Percentiles rank a stretch among this genome's conserved stretches.
phyloP scores from a whole-genome alignment of 2,113 vertebrate genomes.

The Myrmecobius fasciatus region DNA sequence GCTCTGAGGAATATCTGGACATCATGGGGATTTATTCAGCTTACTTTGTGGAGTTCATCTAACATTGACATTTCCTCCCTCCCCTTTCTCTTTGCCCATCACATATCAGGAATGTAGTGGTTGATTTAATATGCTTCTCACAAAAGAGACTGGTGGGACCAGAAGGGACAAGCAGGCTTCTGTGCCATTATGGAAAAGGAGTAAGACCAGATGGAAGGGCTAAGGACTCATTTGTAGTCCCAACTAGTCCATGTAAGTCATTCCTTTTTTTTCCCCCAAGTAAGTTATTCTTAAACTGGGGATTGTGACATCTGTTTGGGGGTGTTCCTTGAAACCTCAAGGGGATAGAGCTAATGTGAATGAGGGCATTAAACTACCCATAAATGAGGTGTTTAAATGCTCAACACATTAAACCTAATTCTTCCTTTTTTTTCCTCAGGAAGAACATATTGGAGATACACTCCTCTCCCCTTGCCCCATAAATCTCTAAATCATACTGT shows the following conservation, averaged over 20 bases:
- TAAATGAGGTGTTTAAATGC: background rate
- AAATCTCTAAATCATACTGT: background rate
- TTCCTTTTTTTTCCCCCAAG: background rate
- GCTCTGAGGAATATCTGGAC: background rate
- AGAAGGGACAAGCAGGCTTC: background rate
- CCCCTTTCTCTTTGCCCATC: background rate
- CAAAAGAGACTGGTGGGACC: background rate
- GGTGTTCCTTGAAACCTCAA: background rate
- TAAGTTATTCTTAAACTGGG: background rate
- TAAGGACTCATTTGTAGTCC: constrained; percentile 1
- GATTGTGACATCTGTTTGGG: constrained; percentile 1
- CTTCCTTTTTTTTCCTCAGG: background rate
- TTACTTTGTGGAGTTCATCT: constrained; percentile 2
- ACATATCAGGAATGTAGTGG: background rate
- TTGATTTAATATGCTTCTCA: background rate
- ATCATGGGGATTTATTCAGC: background rate
- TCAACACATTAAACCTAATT: background rate
- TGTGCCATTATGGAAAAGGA: background rate
- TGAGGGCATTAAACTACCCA: background rate
- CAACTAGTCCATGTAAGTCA: background rate
- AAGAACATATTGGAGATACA: background rate
- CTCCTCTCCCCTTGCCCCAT: background rate
- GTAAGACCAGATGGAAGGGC: background rate
- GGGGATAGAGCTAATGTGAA: background rate
- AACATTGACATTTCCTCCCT: background rate